Evolutionary conservation across 2,888 invertebrate genomes (phyloP).

Genomic region (Ophioninae sp.): DNA sequence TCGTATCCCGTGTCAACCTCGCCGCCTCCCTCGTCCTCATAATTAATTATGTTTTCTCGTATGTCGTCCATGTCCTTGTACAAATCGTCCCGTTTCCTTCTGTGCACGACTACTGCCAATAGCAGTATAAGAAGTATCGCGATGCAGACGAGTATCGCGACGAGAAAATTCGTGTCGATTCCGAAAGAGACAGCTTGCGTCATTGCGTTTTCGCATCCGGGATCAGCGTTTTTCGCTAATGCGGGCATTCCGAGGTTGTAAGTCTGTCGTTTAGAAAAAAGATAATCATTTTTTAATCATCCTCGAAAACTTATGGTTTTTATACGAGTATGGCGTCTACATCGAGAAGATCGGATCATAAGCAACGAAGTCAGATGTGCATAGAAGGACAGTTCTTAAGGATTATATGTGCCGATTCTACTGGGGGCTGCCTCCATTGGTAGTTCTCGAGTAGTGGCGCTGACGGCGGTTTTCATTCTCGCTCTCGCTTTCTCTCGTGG

Average conservation of each 20-base stretch:
- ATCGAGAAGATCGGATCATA: too few species aligned
- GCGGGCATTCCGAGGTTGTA: slow-evolving; percentile 95
- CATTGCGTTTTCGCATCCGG: slow-evolving; percentile 88
- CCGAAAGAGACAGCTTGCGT: slow-evolving; percentile 91
- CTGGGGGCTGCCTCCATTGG: too few species aligned
- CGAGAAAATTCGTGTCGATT: slow-evolving; percentile 92
- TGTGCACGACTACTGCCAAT: slow-evolving; percentile 95
- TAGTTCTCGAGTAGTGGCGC: too few species aligned
- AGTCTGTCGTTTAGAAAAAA: slow-evolving; percentile 82
- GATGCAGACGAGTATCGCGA: slow-evolving; percentile 94
- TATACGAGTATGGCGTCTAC: too few species aligned
- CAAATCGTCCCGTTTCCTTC: slow-evolving; percentile 92
- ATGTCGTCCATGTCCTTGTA: slow-evolving; percentile 97
- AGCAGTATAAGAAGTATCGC: slow-evolving; percentile 91
- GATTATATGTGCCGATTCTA: too few species aligned
- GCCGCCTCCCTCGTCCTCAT: slow-evolving; percentile 99
- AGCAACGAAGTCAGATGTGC: too few species aligned
- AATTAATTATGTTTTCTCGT: slow-evolving; percentile 97
- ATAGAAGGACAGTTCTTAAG: too few species aligned
- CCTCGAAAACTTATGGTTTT: too few species aligned
- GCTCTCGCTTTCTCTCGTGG: too few species aligned
- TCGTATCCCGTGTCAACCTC: slow-evolving; percentile 98
- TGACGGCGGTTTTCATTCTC: too few species aligned
- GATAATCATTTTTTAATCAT: too few species aligned
- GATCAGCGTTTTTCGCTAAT: slow-evolving; percentile 86